Base-by-base conservation (phyloP, 2,888 invertebrate species). In the Timema cristinae region DNA sequence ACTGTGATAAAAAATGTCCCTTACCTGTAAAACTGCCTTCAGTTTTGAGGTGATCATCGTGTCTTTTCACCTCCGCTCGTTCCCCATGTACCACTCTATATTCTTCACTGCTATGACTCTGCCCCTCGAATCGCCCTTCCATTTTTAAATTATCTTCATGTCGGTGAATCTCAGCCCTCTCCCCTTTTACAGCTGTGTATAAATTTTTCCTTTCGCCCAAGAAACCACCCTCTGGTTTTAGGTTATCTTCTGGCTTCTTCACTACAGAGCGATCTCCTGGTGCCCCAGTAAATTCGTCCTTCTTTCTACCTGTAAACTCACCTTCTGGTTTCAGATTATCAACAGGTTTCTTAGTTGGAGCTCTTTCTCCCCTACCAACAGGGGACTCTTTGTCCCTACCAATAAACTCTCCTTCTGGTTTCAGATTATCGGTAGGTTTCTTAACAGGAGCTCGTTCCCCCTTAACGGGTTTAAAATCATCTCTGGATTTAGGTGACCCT, bases 111-210 rank as follows among this genome's bases (percentile, higher is more conserved):
- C 82, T 7, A 13, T 61, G 84, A 83, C 66, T 82, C 81, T 4
- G 84, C 16, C 89, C 89, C 80, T 84, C 87, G 76, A 91, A 91
- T 81, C 88, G 86, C 77, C 90, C 88, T 83, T 88, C 86, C 69
- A 86, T 84, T 54, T 85, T 86, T 15, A 91, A 85, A 79, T 91
- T 91, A 79, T 91, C 89, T 75, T 86, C 86, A 66, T 85, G 87
- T 73, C 86, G 85, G 74, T 87, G 84, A 32, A 90, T 87, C 80
- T 89, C 88, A 9, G 68, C 71, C 56, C 72, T 56, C 50, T 68
- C 56, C 50, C 69, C 71, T 69, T 67, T 67, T 49, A 49, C 68
- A 52, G 71, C 69, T 67, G 49, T 72, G 86, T 75, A 74, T 75
- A 79, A 72, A 4, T 77, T 77, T 49, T 75, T 73, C 9, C 72